Conservation (phyloP, 2,113 vertebrate species). For the Neoarius graeffei region DNA sequence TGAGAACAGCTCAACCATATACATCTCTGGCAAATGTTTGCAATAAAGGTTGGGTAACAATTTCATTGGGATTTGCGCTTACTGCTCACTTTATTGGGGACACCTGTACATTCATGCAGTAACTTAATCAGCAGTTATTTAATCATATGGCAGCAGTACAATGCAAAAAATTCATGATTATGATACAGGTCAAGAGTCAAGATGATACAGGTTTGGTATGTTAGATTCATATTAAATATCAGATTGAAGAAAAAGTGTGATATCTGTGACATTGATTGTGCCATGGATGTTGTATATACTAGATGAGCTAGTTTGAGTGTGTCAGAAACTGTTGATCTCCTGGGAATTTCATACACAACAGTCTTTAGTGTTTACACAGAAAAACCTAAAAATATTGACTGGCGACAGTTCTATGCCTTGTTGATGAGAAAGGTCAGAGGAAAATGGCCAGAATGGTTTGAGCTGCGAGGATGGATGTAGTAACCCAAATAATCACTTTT, state of each 20-base stretch:
- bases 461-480: neutral
- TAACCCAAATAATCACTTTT: neutral
- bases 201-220: too few relatives aligned
- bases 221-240: neutral
- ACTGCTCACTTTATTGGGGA: neutral
- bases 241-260: too few relatives aligned
- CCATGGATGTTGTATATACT: too few relatives aligned
- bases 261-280: too few relatives aligned
- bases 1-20: neutral
- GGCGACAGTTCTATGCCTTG: neutral
- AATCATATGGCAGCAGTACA: neutral
- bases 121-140: neutral
- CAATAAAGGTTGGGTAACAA: neutral
- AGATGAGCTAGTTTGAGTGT: too few relatives aligned
- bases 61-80: neutral
- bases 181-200: neutral
- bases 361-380: too few relatives aligned
- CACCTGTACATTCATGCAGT: neutral
- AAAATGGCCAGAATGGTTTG: neutral
- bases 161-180: neutral
- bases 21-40: neutral
- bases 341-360: too few relatives aligned
- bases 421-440: neutral
- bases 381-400: too few relatives aligned
- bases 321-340: too few relatives aligned